A percentile compares a stretch with the other conserved stretches of the same genome.
phyloP scores from a whole-genome alignment of 2,113 vertebrate genomes.

The human (Homo sapiens) region GRCh38 chr1:212166501-212167000 shows the following conservation, averaged over 20 bases:
- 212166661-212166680: conserved; percentile 22
- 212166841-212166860: conserved; percentile 62
- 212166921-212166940: conserved; percentile 56
- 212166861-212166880: conserved; percentile 25
- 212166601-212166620: neutral
- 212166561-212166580: neutral
- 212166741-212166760: conserved; percentile 40
- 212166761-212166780: conserved; percentile 46
- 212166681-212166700: conserved; percentile 3
- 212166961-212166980: neutral
- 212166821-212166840: conserved; percentile 58
- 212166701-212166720: neutral
- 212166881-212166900: conserved; percentile 68
- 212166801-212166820: conserved; percentile 78
- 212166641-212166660: conserved; percentile 45
- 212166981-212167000: neutral
- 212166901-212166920: conserved; percentile 69
- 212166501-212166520: neutral
- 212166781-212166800: conserved; percentile 68
- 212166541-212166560: neutral
- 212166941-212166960: conserved; percentile 70
- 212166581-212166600: neutral
- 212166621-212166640: neutral
- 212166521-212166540: neutral
- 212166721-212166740: conserved; percentile 1